phyloP scores from a whole-genome alignment of 2,888 invertebrate species.

The Listrodromus nycthemerus region DNA sequence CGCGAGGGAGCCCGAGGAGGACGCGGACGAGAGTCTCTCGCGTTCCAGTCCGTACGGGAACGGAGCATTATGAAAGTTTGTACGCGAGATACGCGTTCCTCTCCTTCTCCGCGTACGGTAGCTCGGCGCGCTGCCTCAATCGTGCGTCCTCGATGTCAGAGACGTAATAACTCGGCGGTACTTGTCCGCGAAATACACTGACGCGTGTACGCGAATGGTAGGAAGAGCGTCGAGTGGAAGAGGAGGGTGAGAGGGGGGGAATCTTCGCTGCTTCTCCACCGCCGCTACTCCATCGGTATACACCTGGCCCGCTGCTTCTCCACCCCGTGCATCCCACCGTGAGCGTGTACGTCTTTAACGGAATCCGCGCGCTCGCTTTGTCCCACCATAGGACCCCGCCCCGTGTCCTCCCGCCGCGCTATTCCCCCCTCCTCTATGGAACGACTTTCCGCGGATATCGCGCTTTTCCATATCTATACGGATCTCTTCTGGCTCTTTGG shows the following conservation, averaged over 20 bases:
- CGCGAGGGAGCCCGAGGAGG: conserved; percentile 1
- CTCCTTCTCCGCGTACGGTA: conserved; percentile 35
- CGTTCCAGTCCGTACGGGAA: background rate
- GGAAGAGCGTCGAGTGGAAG: conserved; percentile 38
- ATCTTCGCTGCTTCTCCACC: conserved; percentile 27
- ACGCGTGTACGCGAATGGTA: conserved; percentile 31
- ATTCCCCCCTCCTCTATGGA: too few species aligned
- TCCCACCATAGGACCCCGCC: conserved; percentile 28
- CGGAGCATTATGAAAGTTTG: conserved; percentile 66
- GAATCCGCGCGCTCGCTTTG: conserved; percentile 22
- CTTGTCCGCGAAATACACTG: conserved; percentile 67
- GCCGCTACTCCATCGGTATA: background rate
- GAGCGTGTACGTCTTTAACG: conserved; percentile 1
- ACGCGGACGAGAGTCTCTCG: background rate
- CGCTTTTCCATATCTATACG: conserved; percentile 9
- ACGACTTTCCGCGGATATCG: conserved; percentile 60
- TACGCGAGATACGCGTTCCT: conserved; percentile 54
- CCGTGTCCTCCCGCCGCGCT: too few species aligned
- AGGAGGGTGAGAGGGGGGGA: conserved; percentile 35
- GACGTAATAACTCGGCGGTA: conserved; percentile 77
- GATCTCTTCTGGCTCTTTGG: conserved; percentile 36
- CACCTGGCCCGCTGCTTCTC: conserved; percentile 28
- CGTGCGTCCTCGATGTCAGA: conserved; percentile 77
- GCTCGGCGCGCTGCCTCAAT: conserved; percentile 49
- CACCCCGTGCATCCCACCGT: background rate